Percentiles rank a stretch among this genome's conserved stretches.
These are phyloP conservation scores for Plusia festucae DNA, from an alignment of 2,888 invertebrate species.

Conservation along the genomic window DNA sequence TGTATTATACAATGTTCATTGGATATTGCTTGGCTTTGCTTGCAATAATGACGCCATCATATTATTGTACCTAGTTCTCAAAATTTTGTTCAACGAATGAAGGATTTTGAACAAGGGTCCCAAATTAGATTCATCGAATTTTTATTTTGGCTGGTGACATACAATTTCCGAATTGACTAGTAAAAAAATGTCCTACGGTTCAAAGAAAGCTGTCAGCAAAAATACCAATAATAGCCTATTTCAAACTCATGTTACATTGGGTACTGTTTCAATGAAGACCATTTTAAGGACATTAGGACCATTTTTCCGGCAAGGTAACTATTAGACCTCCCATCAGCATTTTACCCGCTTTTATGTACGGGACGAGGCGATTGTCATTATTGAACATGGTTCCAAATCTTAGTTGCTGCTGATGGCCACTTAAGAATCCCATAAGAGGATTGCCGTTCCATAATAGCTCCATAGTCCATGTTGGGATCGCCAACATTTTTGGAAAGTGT, in stretches of 20 bases:
- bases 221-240: not conserved
- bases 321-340: constrained; percentile 3
- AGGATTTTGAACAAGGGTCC: not conserved
- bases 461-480: not conserved
- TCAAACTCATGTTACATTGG: not conserved
- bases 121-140: not conserved
- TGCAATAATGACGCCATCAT: not conserved
- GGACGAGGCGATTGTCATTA: not conserved
- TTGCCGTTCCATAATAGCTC: not conserved
- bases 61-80: not conserved
- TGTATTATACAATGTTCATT: constrained; percentile 1
- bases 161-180: too few relatives aligned
- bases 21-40: not conserved
- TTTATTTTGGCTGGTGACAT: not conserved
- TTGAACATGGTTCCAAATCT: constrained; percentile 1
- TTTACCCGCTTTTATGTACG: not conserved
- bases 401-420: constrained; percentile 1
- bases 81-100: not conserved
- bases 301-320: not conserved
- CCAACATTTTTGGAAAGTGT: not conserved
- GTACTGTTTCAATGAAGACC: not conserved
- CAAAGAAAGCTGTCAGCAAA: constrained; percentile 1
- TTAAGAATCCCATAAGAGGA: constrained; percentile 1
- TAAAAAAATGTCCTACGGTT: not conserved
- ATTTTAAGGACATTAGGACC: not conserved